Evolutionary conservation across 2,113 vertebrate genomes (phyloP), one percentile per base, ranked within the genome.

Genomic region (Polypterus bichir): DNA sequence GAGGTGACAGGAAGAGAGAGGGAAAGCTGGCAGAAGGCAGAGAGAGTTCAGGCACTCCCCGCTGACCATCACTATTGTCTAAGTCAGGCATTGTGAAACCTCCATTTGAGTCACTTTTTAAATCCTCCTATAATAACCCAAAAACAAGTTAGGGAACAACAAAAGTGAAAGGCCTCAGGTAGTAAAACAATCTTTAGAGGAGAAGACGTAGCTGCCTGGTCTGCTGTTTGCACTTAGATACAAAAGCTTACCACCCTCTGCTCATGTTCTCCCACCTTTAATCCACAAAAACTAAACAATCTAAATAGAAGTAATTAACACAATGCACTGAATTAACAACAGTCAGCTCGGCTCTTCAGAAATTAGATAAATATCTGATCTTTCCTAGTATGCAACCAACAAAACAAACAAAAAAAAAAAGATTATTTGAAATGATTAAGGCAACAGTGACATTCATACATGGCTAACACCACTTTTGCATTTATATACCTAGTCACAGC

Each of bases 31-130:
- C 66, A 71, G 67, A 58, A 51, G 66, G 68, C 58, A 69, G 65
- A 3, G 54, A 77, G 79, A 84, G 79, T 77, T 80, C 80, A 81
- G 74, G 73, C 73, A 79, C 78, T 80, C 77, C 80, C 79, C 60
- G 54, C 78, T 80, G 81, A 78, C 70, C 62, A 62, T 70, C 68
- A 68, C 74, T 78, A 79, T 79, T 81, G 79, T 85, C 57, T 64
- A 66, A 65, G 62, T 68, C 74, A 74, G 62, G 46, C 74, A 76
- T 70, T 70, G 77, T 75, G 72, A 80, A 77, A 70, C 71, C 62
- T 45, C 59, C 64, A 59, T 64, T 64, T 46, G 56, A 47, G 66
- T 60, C 71, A 63, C 69, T 55, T 71, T 63, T 64, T 64, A 72
- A 65, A 65, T 71, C 69, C 65, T 56, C 61, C 60, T 72, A 68